These are phyloP conservation scores for Drosophila teissieri DNA, from an alignment of 1,140 invertebrate species.

Conservation along the genomic window DNA sequence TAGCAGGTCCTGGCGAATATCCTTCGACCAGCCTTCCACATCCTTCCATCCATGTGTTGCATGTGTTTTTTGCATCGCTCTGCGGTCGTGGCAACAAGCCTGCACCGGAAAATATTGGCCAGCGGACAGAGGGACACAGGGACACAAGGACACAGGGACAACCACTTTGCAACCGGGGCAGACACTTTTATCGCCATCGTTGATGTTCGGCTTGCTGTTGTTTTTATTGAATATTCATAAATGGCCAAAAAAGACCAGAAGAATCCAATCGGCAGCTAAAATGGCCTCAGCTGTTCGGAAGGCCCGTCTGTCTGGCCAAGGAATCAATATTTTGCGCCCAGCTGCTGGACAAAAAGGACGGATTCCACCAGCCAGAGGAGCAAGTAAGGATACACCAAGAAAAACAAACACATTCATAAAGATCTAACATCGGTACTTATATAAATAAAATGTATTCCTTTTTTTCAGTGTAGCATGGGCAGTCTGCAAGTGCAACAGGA, in stretches of 20 bases:
- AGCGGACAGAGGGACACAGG: background rate
- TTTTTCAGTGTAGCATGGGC: background rate
- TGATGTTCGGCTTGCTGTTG: constrained; percentile 52
- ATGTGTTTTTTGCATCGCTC: constrained; percentile 40
- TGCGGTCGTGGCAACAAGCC: constrained; percentile 58
- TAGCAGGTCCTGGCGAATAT: constrained; percentile 2
- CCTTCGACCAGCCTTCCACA: background rate
- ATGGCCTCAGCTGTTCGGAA: constrained; percentile 39
- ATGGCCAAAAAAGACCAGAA: constrained; percentile 55
- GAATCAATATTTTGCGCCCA: constrained; percentile 77
- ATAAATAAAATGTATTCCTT: background rate
- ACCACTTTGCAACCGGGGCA: constrained; percentile 44
- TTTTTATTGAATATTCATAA: constrained; percentile 84
- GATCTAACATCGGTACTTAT: too few relatives aligned
- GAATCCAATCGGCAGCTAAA: constrained; percentile 9
- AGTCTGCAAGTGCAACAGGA: constrained; percentile 64
- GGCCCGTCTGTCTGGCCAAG: constrained; percentile 42
- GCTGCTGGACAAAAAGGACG: constrained; percentile 41
- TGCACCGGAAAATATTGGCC: constrained; percentile 47
- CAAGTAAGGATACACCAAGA: background rate
- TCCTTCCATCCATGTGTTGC: constrained; percentile 45
- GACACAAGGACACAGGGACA: constrained; percentile 3
- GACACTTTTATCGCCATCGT: constrained; percentile 73
- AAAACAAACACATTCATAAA: too few relatives aligned
- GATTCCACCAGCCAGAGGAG: background rate